Evolutionary conservation across 2,113 vertebrate species (phyloP), one percentile per base, ranked within the genome.

Genomic region (Procavia capensis): DNA sequence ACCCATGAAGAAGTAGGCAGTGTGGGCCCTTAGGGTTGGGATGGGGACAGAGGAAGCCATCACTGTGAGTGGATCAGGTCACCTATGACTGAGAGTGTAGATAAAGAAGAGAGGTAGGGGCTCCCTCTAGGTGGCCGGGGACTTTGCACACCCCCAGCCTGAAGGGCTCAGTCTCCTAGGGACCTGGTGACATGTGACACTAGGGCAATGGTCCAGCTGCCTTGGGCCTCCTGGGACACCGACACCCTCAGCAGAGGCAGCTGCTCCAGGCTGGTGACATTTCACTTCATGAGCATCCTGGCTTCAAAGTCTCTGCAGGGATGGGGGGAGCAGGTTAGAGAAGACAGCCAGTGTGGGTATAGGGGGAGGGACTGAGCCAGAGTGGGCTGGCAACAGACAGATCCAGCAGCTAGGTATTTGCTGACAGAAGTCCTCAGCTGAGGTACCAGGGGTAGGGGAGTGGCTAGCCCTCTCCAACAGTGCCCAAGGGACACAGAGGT

Each of bases 231-330:
- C 88, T 79, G 36, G 80, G 80, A 54, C 72, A 87, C 41, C 47
- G 78, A 93, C 78, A 54, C 88, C 92, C 83, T 80, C 29, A 20
- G 78, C 54, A 25, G 5, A 54, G 41, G 93, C 93, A 66, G 93
- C 88, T 88, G 96, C 93, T 86, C 36, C 91, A 31, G 6, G 13
- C 54, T 75, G 74, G 87, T 96, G 96, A 97, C 95, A 97, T 98
- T 97, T 95, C 45, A 64, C 64, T 97, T 75, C 68, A 6, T 6
- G 75, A 66, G 86, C 22, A 50, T 83, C 90, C 90, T 81, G 88
- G 45, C 96, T 97, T 97, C 96, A 97, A 96, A 95, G 95, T 85
- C 91, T 84, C 92, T n/a, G 43, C 84, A n/a, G 95, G 85, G 43
- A 27, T 45, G 6, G 63, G 47, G 9, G 7, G 59, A 36, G 59